phyloP scores from a whole-genome alignment of 2,888 invertebrate species.

The Euzetes globulus region DNA sequence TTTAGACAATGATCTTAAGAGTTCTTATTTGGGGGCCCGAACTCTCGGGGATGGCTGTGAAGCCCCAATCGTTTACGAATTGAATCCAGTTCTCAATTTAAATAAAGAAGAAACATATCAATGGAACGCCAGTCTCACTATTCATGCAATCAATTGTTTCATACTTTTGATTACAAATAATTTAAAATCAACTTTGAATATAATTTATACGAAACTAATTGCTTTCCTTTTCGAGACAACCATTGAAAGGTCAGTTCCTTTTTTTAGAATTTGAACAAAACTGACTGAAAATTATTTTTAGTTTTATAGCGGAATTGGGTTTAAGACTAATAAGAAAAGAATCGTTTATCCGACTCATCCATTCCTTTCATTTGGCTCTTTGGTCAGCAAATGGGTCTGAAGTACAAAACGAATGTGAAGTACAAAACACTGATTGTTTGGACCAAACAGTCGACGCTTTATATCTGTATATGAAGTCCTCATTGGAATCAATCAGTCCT shows the following conservation, averaged over 20 bases:
- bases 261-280: not conserved
- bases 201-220: not conserved
- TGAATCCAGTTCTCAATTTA: not conserved
- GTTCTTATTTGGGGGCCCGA: not conserved
- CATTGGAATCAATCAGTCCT: not conserved
- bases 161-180: conserved; percentile 2
- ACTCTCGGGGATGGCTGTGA: conserved; percentile 14
- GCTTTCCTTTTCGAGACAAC: not conserved
- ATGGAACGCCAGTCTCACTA: not conserved
- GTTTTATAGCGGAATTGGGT: not conserved
- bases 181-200: not conserved
- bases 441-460: not conserved
- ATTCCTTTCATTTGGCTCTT: conserved; percentile 16
- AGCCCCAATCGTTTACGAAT: not conserved
- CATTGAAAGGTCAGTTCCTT: not conserved
- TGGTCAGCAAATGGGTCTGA: not conserved
- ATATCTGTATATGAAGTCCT: not conserved
- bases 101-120: not conserved
- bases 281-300: not conserved
- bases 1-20: not conserved
- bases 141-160: conserved; percentile 9
- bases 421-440: not conserved
- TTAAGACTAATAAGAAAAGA: not conserved
- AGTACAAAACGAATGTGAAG: not conserved
- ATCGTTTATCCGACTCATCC: not conserved